These are phyloP conservation scores for Anthoptus insignis DNA, from an alignment of 2,888 invertebrate species.

Conservation along the genomic window DNA sequence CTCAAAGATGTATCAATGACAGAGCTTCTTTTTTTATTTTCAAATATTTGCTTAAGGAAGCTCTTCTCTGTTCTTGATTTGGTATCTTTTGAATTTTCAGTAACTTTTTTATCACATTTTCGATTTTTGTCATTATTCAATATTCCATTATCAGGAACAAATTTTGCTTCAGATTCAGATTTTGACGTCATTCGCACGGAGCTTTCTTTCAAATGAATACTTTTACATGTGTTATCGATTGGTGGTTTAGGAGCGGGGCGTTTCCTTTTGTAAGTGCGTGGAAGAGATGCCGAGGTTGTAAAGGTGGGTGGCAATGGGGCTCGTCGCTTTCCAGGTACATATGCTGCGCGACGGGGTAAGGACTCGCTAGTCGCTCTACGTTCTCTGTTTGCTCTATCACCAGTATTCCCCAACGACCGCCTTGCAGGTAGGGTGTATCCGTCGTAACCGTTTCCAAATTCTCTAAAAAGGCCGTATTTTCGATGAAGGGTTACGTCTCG, in stretches of 20 bases:
- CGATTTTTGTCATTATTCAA: conserved; percentile 51
- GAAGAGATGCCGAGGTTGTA: conserved; percentile 70
- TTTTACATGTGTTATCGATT: conserved; percentile 47
- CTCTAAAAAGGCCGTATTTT: conserved; percentile 87
- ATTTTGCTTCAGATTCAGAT: conserved; percentile 29
- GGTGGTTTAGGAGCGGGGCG: conserved; percentile 87
- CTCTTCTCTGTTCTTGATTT: conserved; percentile 82
- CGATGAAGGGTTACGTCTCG: conserved; percentile 88
- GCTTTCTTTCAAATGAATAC: conserved; percentile 48
- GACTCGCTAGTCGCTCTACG: conserved; percentile 89
- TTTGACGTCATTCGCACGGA: conserved; percentile 57
- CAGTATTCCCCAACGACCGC: conserved; percentile 49
- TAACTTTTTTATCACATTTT: conserved; percentile 65
- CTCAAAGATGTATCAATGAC: conserved; percentile 76
- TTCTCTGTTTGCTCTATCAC: conserved; percentile 64
- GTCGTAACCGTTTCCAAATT: conserved; percentile 67
- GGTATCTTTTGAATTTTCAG: conserved; percentile 57
- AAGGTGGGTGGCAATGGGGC: conserved; percentile 90
- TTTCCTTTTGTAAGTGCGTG: conserved; percentile 67
- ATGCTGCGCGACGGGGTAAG: conserved; percentile 87
- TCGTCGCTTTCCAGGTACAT: conserved; percentile 92
- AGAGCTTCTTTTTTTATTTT: conserved; percentile 75
- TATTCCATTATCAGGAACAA: conserved; percentile 35
- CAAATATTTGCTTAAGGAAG: conserved; percentile 84
- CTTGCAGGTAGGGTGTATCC: conserved; percentile 70